These are phyloP conservation scores for Chloebia gouldiae DNA, from an alignment of 2,113 vertebrate species.

Conservation along the genomic window DNA sequence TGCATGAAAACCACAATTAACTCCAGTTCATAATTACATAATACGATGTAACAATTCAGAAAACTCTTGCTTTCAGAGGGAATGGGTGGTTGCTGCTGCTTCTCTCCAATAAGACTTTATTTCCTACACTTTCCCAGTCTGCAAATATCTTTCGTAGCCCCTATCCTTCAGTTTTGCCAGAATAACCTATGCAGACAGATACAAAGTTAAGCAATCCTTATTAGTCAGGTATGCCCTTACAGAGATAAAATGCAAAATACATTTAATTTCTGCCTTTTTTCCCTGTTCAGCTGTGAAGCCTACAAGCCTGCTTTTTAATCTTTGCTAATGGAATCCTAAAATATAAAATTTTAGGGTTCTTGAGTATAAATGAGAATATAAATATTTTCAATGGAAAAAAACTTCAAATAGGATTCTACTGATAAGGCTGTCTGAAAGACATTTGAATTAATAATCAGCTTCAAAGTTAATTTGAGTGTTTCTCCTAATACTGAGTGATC, in stretches of 20 bases:
- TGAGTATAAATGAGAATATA: neutral
- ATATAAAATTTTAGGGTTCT: neutral
- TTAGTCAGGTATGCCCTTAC: neutral
- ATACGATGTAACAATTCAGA: neutral
- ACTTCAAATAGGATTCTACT: neutral
- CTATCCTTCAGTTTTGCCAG: neutral
- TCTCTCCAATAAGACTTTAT: neutral
- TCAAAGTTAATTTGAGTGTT: neutral
- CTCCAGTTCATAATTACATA: neutral
- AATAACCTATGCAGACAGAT: neutral
- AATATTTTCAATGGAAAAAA: neutral
- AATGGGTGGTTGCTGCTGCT: neutral
- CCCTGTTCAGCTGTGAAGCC: neutral
- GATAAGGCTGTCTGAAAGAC: neutral
- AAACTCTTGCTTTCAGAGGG: neutral
- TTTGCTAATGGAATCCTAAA: neutral
- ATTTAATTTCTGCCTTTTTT: neutral
- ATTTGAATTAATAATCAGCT: neutral
- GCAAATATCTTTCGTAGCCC: neutral
- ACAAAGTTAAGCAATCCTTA: neutral
- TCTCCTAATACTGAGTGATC: neutral
- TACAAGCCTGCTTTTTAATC: neutral
- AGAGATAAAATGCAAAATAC: neutral
- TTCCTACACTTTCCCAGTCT: neutral
- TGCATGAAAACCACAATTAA: neutral